A percentile compares a stretch with the other conserved stretches of the same genome.
Conservation (phyloP, 1,140 invertebrate species). For the Hydropsyche tenuis region DNA sequence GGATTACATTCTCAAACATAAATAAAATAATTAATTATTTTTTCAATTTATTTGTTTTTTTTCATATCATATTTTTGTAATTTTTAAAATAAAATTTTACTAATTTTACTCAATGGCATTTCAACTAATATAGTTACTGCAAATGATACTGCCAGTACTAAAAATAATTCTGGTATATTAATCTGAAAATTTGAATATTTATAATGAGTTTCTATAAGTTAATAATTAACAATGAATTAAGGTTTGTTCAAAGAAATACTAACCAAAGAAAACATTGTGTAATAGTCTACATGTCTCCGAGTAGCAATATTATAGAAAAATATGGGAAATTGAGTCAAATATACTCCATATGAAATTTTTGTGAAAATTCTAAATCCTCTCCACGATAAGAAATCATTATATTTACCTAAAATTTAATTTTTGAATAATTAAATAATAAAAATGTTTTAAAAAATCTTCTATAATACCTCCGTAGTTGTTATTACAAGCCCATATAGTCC, state of each 20-base stretch:
- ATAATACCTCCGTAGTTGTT: conserved; percentile 57
- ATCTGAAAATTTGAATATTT: conserved; percentile 53
- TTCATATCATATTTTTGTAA: background rate
- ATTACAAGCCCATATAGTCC: conserved; percentile 65
- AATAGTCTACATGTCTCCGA: conserved; percentile 60
- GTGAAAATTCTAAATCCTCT: conserved; percentile 67
- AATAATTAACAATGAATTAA: background rate
- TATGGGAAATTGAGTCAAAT: conserved; percentile 66
- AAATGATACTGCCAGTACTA: conserved; percentile 55
- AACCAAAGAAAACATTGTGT: conserved; percentile 58
- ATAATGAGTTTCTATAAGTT: no score
- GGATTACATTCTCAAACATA: no score
- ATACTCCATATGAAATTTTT: conserved; percentile 65
- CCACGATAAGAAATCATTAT: conserved; percentile 57
- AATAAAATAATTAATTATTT: no score
- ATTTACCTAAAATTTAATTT: conserved; percentile 54
- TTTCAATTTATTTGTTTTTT: no score
- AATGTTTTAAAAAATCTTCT: conserved; percentile 1
- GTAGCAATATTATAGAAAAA: conserved; percentile 67
- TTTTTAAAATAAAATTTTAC: conserved; percentile 61
- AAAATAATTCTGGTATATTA: conserved; percentile 56
- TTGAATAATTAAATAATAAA: background rate
- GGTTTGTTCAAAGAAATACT: conserved; percentile 50
- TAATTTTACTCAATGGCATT: conserved; percentile 61
- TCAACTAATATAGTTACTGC: conserved; percentile 57